A percentile compares a stretch with the other conserved stretches of the same genome.
phyloP scores from a whole-genome alignment of 2,797 vertebrate species.

The Ptychadena robeensis region DNA sequence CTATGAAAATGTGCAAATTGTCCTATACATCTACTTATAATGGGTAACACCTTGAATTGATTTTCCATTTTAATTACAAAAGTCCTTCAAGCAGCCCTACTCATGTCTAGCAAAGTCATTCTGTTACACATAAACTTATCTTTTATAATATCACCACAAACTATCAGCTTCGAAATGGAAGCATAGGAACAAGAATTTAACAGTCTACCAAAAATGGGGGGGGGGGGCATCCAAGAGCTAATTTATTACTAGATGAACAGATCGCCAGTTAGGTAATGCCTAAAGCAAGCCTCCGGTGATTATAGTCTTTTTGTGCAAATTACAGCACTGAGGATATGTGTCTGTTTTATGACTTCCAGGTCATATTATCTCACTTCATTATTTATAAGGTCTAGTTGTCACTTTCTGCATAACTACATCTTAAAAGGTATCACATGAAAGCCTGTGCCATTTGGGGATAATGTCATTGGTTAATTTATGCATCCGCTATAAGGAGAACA shows the following conservation, averaged over 20 bases:
- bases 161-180: not conserved
- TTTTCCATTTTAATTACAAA: not conserved
- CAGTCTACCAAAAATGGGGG: not conserved
- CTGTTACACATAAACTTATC: not conserved
- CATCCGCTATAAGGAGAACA: constrained; percentile 32
- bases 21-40: not conserved
- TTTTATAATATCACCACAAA: constrained; percentile 16
- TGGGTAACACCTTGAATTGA: not conserved
- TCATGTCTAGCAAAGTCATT: not conserved
- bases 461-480: constrained; percentile 59
- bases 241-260: constrained; percentile 33
- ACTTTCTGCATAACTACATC: constrained; percentile 60
- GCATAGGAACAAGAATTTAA: not conserved
- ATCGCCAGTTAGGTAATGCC: constrained; percentile 44
- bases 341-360: constrained; percentile 55
- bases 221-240: not conserved
- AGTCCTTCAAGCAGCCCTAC: not conserved
- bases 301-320: constrained; percentile 55
- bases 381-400: constrained; percentile 59
- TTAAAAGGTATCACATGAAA: constrained; percentile 56
- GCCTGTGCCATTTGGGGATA: constrained; percentile 55
- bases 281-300: constrained; percentile 45
- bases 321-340: constrained; percentile 40
- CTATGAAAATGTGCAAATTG: not conserved
- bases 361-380: constrained; percentile 57